These are phyloP conservation scores for Plectrocnemia conspersa DNA, from an alignment of 1,140 invertebrate species.

Conservation along the genomic window DNA sequence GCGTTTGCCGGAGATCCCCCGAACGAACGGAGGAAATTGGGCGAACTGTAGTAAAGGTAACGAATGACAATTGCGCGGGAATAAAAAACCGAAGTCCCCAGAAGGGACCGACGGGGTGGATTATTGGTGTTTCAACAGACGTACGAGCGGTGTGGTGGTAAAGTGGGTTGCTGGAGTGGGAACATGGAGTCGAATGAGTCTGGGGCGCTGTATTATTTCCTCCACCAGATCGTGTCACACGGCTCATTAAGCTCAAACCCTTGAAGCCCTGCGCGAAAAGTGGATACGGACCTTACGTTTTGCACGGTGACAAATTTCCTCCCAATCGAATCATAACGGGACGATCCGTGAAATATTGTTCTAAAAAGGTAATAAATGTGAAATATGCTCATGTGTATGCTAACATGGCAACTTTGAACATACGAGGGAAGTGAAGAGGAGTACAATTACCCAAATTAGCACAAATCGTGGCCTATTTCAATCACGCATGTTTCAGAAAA, in stretches of 20 bases:
- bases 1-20: too few relatives aligned
- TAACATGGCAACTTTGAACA: too few relatives aligned
- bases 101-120: too few relatives aligned
- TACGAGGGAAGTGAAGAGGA: too few relatives aligned
- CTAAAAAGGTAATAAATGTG: too few relatives aligned
- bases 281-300: background rate
- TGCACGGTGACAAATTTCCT: too few relatives aligned
- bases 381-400: too few relatives aligned
- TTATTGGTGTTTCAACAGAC: background rate
- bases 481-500: too few relatives aligned
- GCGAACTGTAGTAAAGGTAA: slow-evolving; percentile 13
- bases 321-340: too few relatives aligned
- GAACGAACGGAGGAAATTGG: slow-evolving; percentile 14
- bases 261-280: slow-evolving; percentile 11
- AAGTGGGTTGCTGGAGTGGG: background rate
- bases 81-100: slow-evolving; percentile 17
- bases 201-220: slow-evolving; percentile 31
- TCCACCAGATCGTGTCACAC: slow-evolving; percentile 34
- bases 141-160: background rate
- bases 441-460: too few relatives aligned
- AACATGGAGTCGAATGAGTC: slow-evolving; percentile 5
- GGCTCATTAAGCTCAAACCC: slow-evolving; percentile 29
- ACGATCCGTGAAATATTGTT: too few relatives aligned
- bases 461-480: too few relatives aligned
- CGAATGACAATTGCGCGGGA: slow-evolving; percentile 20